phyloP scores from a whole-genome alignment of 2,113 vertebrate species.

The Etia nguti region DNA sequence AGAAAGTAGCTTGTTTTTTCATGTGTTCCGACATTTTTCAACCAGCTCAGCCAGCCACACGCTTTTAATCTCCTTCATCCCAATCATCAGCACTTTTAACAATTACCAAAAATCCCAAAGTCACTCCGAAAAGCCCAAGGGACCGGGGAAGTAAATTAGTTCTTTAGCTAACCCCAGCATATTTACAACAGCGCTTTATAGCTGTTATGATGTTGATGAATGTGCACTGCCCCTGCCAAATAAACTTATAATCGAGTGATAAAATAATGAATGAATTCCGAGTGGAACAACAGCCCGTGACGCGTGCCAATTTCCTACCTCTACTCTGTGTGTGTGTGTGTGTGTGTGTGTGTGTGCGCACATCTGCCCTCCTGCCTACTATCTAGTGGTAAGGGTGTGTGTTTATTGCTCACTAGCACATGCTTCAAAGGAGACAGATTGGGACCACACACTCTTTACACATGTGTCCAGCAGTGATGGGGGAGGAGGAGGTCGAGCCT shows the following conservation, averaged over 20 bases:
- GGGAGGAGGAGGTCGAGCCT: slow-evolving; percentile 16
- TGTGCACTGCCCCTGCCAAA: slow-evolving; percentile 45
- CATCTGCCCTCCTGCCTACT: background rate
- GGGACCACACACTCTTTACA: slow-evolving; percentile 38
- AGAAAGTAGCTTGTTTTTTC: slow-evolving; percentile 3
- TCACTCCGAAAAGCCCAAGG: slow-evolving; percentile 31
- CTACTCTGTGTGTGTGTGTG: background rate
- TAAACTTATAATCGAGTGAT: slow-evolving; percentile 58
- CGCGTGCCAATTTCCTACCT: slow-evolving; percentile 44
- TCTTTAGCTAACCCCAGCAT: slow-evolving; percentile 56
- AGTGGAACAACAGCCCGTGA: slow-evolving; percentile 40
- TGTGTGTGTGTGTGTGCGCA: background rate
- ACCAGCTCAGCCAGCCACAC: slow-evolving; percentile 8
- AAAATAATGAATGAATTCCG: slow-evolving; percentile 57
- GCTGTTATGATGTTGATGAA: slow-evolving; percentile 59
- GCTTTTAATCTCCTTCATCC: slow-evolving; percentile 48
- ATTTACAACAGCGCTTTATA: slow-evolving; percentile 50
- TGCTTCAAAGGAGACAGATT: slow-evolving; percentile 14
- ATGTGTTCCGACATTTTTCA: background rate
- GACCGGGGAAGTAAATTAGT: slow-evolving; percentile 24
- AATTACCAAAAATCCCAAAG: slow-evolving; percentile 58
- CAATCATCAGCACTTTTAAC: slow-evolving; percentile 58
- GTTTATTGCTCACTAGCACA: slow-evolving; percentile 25
- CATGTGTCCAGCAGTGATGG: slow-evolving; percentile 24
- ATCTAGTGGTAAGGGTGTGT: background rate